Conservation (phyloP, 2,113 vertebrate species). For the Gila orcuttii region DNA sequence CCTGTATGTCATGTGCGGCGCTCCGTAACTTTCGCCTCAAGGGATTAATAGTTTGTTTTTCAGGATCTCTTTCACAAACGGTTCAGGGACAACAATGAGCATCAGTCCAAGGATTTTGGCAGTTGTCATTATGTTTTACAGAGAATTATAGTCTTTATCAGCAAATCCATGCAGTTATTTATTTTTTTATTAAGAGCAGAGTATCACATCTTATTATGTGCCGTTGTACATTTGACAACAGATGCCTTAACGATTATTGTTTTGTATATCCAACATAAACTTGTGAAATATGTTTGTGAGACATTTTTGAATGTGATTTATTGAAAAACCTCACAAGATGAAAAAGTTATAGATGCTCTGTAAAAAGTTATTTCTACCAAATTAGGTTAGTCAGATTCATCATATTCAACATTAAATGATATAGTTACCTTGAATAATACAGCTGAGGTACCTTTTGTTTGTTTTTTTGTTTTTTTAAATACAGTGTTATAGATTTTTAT, state of each 20-base stretch:
- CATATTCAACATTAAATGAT: too few species aligned
- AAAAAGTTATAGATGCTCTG: neutral
- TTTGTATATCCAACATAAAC: neutral
- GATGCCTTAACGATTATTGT: neutral
- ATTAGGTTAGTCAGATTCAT: neutral
- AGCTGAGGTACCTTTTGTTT: neutral
- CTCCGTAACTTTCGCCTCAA: neutral
- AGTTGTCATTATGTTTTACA: conserved; percentile 18
- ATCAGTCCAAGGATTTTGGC: neutral
- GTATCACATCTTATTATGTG: neutral
- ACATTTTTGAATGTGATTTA: neutral
- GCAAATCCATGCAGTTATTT: neutral
- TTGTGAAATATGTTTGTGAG: neutral
- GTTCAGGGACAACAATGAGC: conserved; percentile 49
- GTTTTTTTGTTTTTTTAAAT: neutral
- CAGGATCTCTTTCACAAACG: conserved; percentile 39
- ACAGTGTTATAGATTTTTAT: neutral
- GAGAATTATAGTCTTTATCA: conserved; percentile 13
- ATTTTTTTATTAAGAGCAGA: conserved; percentile 7
- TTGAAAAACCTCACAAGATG: neutral
- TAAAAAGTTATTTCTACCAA: neutral
- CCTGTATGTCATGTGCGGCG: too few species aligned
- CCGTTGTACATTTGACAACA: neutral
- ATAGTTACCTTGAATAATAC: neutral
- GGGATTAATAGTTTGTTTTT: conserved; percentile 4